phyloP scores from a whole-genome alignment of 1,140 invertebrate species.

The Trinorchestia longiramus region DNA sequence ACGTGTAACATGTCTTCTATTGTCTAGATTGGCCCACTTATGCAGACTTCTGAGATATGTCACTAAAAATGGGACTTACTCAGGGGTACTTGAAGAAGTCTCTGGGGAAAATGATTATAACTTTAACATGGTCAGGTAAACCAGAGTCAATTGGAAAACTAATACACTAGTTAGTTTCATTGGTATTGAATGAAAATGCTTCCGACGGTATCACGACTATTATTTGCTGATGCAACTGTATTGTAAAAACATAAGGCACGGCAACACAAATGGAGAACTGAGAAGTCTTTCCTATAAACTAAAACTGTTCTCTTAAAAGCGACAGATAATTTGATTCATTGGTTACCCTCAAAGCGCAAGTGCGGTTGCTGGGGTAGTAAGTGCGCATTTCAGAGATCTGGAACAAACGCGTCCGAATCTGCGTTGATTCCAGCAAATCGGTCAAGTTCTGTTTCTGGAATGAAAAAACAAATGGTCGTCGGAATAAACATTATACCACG shows the following conservation, averaged over 20 bases:
- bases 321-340: background rate
- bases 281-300: background rate
- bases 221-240: background rate
- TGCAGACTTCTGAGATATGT: background rate
- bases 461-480: background rate
- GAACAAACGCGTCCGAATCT: too few species aligned
- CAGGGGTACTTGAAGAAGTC: background rate
- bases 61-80: background rate
- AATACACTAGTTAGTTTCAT: too few species aligned
- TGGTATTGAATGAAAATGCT: too few species aligned
- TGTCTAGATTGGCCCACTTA: background rate
- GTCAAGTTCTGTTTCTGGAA: too few species aligned
- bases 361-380: too few species aligned
- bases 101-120: background rate
- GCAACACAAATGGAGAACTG: too few species aligned
- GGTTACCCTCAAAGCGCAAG: too few species aligned
- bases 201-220: background rate
- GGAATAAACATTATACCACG: background rate
- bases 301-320: background rate
- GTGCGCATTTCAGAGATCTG: too few species aligned
- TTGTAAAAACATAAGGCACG: background rate
- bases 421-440: too few species aligned
- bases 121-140: background rate
- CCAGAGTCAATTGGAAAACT: too few species aligned
- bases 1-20: background rate